Percentiles rank a stretch among this genome's conserved stretches.
These are phyloP conservation scores for Psittacus erithacus DNA, from an alignment of 2,113 vertebrate species.

Conservation along the genomic window DNA sequence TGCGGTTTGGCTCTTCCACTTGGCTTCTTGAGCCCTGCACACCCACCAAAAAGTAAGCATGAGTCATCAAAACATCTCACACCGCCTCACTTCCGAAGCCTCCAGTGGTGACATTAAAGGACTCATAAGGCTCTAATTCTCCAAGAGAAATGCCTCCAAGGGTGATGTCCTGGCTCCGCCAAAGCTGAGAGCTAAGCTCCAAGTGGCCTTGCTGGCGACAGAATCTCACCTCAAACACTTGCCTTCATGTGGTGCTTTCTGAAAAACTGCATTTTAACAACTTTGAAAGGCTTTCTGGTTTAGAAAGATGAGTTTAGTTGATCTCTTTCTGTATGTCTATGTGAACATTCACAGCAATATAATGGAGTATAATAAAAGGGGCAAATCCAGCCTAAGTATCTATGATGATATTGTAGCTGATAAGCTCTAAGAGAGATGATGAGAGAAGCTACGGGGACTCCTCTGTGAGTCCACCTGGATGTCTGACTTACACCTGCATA, in stretches of 20 bases:
- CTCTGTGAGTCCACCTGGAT: neutral
- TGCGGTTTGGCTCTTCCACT: neutral
- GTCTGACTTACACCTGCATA: neutral
- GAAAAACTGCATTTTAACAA: neutral
- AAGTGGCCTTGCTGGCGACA: neutral
- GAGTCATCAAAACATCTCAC: neutral
- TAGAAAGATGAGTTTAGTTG: constrained; percentile 30
- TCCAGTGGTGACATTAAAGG: neutral
- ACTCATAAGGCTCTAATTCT: neutral
- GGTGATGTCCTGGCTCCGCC: neutral
- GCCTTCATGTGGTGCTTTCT: neutral
- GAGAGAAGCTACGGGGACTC: neutral
- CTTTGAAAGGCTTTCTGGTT: neutral
- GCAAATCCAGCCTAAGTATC: neutral
- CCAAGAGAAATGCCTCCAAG: neutral
- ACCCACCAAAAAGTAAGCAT: neutral
- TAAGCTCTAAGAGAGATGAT: neutral
- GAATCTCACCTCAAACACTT: neutral
- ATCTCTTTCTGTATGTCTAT: neutral
- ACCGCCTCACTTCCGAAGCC: neutral
- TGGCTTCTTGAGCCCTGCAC: neutral
- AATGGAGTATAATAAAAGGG: neutral
- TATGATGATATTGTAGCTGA: constrained; percentile 25
- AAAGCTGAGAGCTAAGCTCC: neutral
- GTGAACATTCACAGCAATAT: neutral